A percentile compares a stretch with the other conserved stretches of the same genome.
phyloP scores from a whole-genome alignment of 2,797 vertebrate species.

The Crocidura indochinensis region DNA sequence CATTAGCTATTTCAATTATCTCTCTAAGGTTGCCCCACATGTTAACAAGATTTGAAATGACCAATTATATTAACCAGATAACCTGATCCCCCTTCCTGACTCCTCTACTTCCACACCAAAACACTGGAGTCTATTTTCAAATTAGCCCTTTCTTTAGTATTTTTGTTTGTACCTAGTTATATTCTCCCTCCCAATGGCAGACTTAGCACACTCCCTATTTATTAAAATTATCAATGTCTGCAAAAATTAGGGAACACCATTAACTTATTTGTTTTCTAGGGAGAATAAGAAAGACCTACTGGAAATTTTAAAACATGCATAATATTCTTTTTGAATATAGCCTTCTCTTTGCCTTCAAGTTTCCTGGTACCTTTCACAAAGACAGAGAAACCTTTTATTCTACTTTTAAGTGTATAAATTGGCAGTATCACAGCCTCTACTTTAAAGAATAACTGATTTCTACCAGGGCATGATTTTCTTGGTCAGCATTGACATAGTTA shows the following conservation, averaged over 20 bases:
- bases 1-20: no score
- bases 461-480: conserved; percentile 23
- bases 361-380: conserved; percentile 47
- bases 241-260: background rate
- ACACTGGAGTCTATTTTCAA: background rate
- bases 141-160: conserved; percentile 3
- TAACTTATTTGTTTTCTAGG: conserved; percentile 20
- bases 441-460: conserved; percentile 64
- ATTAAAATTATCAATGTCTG: background rate
- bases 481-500: conserved; percentile 68
- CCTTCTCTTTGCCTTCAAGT: background rate
- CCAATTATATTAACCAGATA: no score
- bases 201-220: background rate
- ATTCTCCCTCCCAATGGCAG: background rate
- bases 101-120: no score
- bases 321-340: background rate
- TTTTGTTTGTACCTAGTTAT: background rate
- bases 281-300: background rate
- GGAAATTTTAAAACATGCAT: background rate
- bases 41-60: no score
- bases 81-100: no score
- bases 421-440: conserved; percentile 19
- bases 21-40: no score
- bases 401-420: background rate
- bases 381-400: conserved; percentile 1